Evolutionary conservation across 2,113 vertebrate species (phyloP).

Genomic region (Garra rufa): DNA sequence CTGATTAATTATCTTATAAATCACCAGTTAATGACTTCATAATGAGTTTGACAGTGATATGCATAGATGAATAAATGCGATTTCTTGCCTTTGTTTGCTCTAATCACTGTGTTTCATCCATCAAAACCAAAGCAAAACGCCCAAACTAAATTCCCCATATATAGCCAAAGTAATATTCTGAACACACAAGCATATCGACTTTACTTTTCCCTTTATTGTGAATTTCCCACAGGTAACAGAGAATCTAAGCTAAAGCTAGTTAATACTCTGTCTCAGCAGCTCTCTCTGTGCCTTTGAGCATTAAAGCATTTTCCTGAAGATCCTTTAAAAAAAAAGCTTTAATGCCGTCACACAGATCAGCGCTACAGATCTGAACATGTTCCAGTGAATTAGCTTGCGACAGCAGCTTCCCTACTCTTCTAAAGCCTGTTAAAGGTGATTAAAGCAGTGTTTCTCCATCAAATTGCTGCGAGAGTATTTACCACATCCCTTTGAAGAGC

Average conservation of each 20-base stretch:
- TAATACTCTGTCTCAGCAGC: conserved; percentile 52
- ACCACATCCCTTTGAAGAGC: neutral
- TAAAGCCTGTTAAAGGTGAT: conserved; percentile 38
- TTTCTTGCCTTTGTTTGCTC: conserved; percentile 36
- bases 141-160: conserved; percentile 67
- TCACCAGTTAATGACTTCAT: conserved; percentile 29
- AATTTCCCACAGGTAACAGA: conserved; percentile 76
- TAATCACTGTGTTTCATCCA: too few relatives aligned
- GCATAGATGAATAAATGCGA: conserved; percentile 33
- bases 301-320: conserved; percentile 67
- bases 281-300: conserved; percentile 46
- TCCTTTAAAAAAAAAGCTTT: conserved; percentile 73
- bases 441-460: conserved; percentile 24
- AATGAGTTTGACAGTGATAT: conserved; percentile 28
- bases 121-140: too few relatives aligned
- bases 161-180: conserved; percentile 68
- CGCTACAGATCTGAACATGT: conserved; percentile 75
- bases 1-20: conserved; percentile 33
- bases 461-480: neutral
- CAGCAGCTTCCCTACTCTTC: conserved; percentile 69
- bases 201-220: conserved; percentile 72
- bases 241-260: conserved; percentile 47
- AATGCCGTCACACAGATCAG: conserved; percentile 75
- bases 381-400: conserved; percentile 77
- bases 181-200: conserved; percentile 79